Evolutionary conservation across 2,113 vertebrate genomes (phyloP).

Genomic region (Bombycilla garrulus): DNA sequence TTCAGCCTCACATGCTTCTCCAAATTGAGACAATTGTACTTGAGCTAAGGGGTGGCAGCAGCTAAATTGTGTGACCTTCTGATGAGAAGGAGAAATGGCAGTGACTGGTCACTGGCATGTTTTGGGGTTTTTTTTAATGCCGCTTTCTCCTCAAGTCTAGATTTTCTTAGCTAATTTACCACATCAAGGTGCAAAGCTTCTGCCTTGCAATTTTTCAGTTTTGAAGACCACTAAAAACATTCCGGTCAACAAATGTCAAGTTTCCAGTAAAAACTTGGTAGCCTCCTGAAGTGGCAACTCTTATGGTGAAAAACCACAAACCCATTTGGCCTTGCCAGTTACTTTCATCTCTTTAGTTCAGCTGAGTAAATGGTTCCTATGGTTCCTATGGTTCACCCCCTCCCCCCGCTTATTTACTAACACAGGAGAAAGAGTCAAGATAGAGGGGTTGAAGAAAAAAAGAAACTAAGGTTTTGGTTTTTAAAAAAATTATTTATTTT

Average conservation of each 20-base stretch:
- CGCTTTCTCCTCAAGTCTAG: conserved; percentile 53
- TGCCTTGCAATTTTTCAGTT: conserved; percentile 68
- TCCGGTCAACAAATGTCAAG: conserved; percentile 63
- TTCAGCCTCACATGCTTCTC: neutral
- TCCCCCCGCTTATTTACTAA: conserved; percentile 37
- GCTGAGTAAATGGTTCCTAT: conserved; percentile 63
- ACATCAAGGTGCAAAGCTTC: conserved; percentile 72
- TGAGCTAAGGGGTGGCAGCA: neutral
- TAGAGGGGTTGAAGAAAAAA: neutral
- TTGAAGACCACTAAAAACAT: conserved; percentile 62
- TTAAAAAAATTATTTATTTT: neutral
- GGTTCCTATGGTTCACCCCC: neutral
- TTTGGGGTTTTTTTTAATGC: neutral
- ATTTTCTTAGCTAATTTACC: conserved; percentile 74
- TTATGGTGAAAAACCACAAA: conserved; percentile 73
- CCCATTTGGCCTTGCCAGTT: conserved; percentile 63
- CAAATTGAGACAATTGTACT: neutral
- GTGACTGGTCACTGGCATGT: neutral
- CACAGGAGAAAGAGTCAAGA: neutral
- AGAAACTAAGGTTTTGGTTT: neutral
- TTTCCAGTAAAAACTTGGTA: conserved; percentile 75
- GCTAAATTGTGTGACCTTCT: neutral
- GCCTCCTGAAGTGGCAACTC: conserved; percentile 62
- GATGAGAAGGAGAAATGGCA: neutral
- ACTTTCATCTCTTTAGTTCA: conserved; percentile 66